phyloP scores from a whole-genome alignment of 2,888 invertebrate species.

The Catocala sponsa region DNA sequence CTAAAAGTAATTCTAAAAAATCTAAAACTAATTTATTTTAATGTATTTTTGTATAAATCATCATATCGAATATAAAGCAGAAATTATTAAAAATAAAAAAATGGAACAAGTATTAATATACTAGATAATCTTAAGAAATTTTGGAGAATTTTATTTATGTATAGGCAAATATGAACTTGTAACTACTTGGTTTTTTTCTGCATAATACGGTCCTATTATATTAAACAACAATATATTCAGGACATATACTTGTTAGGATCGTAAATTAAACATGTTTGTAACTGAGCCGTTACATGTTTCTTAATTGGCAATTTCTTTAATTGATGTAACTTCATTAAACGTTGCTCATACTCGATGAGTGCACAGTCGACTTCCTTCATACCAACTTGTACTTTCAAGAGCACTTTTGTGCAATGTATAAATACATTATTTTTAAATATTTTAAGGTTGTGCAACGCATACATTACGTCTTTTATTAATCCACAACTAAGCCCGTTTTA shows the following conservation, averaged over 20 bases:
- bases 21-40: too few species aligned
- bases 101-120: too few species aligned
- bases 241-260: conserved; percentile 25
- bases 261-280: conserved; percentile 38
- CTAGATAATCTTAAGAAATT: too few species aligned
- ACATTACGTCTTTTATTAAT: background rate
- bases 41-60: too few species aligned
- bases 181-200: conserved; percentile 1
- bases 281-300: conserved; percentile 33
- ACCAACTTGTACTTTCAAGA: conserved; percentile 2
- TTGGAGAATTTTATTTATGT: too few species aligned
- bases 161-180: too few species aligned
- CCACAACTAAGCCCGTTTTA: too few species aligned
- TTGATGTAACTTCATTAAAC: conserved; percentile 37
- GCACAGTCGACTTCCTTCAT: background rate
- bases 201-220: conserved; percentile 8
- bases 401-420: conserved; percentile 2
- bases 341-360: conserved; percentile 23
- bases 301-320: conserved; percentile 39
- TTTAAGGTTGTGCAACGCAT: background rate
- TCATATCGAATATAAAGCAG: too few species aligned
- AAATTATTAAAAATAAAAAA: too few species aligned
- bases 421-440: conserved; percentile 4
- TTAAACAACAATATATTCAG: conserved; percentile 43
- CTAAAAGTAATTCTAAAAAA: too few species aligned